A percentile compares a stretch with the other conserved stretches of the same genome.
phyloP scores from a whole-genome alignment of 2,888 invertebrate genomes.

The Dorcus parallelipipedus region DNA sequence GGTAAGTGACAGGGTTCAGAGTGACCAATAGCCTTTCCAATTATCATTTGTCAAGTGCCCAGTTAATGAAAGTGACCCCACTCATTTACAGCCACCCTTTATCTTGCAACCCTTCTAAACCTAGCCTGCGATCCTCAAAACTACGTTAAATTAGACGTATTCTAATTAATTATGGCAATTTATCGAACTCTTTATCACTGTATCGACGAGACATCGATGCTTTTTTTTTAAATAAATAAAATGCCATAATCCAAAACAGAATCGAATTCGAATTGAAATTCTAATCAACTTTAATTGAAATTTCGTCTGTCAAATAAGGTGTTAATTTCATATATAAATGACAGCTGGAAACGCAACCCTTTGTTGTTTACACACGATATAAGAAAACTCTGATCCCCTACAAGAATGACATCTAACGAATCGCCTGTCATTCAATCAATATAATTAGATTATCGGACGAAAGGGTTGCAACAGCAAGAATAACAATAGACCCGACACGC shows the following conservation, averaged over 20 bases:
- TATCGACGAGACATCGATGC: no score
- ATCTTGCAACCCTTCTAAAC: slow-evolving; percentile 49
- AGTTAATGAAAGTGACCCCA: slow-evolving; percentile 51
- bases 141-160: slow-evolving; percentile 13
- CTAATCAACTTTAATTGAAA: no score
- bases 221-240: no score
- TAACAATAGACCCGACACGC: slow-evolving; percentile 31
- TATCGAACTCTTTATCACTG: no score
- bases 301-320: no score
- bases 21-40: slow-evolving; percentile 50
- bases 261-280: no score
- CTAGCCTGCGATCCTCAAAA: slow-evolving; percentile 23
- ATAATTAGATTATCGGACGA: slow-evolving; percentile 50
- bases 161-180: no score
- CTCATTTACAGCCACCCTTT: slow-evolving; percentile 48
- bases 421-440: slow-evolving; percentile 53
- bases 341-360: slow-evolving; percentile 5
- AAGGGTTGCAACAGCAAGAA: slow-evolving; percentile 44
- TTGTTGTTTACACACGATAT: neutral
- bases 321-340: neutral
- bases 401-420: slow-evolving; percentile 51
- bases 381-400: slow-evolving; percentile 33
- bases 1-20: slow-evolving; percentile 48
- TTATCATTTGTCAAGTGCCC: slow-evolving; percentile 52
- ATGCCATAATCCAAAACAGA: no score